phyloP scores from a whole-genome alignment of 2,888 invertebrate genomes.

The Drosophila basisetae region DNA sequence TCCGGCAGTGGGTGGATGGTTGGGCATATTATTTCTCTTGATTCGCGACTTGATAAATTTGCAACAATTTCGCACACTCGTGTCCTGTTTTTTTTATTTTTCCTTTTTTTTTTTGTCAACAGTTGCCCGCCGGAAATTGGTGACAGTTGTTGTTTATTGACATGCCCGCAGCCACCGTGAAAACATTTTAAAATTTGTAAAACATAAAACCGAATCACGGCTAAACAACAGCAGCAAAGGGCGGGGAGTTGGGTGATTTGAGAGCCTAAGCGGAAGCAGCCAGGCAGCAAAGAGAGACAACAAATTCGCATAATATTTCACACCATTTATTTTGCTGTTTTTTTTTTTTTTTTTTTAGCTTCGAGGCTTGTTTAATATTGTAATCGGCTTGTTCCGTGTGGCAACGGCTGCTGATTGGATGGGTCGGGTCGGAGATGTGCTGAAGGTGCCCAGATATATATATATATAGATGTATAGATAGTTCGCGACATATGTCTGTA shows the following conservation, averaged over 20 bases:
- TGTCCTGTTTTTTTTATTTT: conserved; percentile 41
- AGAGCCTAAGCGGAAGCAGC: background rate
- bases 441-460: conserved; percentile 4
- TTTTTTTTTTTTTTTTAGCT: conserved; percentile 6
- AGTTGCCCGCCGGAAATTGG: conserved; percentile 70
- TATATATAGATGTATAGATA: conserved; percentile 12
- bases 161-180: conserved; percentile 83
- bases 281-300: conserved; percentile 11
- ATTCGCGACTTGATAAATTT: conserved; percentile 83
- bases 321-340: conserved; percentile 68
- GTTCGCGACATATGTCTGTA: conserved; percentile 52
- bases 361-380: conserved; percentile 47
- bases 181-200: conserved; percentile 84
- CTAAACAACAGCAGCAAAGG: background rate
- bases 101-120: conserved; percentile 33
- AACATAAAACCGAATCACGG: conserved; percentile 75
- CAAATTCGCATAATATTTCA: conserved; percentile 80
- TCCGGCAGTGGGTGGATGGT: background rate
- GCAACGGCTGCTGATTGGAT: conserved; percentile 40
- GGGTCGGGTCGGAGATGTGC: background rate
- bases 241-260: background rate
- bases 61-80: conserved; percentile 82
- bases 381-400: conserved; percentile 64
- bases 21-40: conserved; percentile 7
- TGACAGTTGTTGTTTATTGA: conserved; percentile 85